Conservation (phyloP, 2,113 vertebrate species). For the Pteropus alecto region DNA sequence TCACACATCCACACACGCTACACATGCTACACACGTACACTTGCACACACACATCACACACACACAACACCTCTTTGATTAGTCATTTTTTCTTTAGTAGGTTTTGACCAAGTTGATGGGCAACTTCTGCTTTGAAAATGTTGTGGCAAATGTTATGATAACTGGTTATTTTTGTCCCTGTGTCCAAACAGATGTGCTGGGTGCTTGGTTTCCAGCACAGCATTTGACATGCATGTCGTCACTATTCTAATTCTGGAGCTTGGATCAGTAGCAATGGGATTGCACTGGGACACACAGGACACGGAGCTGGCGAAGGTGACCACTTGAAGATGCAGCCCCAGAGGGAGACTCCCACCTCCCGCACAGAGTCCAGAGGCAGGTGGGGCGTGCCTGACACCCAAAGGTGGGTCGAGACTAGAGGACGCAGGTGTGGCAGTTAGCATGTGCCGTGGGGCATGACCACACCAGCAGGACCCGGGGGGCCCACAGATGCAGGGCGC, state of each 20-base stretch:
- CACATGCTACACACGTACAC: not conserved
- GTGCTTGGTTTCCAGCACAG: not conserved
- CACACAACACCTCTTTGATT: not conserved
- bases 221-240: not conserved
- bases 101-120: not conserved
- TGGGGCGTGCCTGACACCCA: too few species aligned
- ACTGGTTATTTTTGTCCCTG: not conserved
- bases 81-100: not conserved
- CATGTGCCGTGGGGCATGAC: not conserved
- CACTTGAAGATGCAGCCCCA: too few species aligned
- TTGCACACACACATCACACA: not conserved
- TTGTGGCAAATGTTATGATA: not conserved
- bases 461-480: fast-evolving
- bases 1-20: not conserved
- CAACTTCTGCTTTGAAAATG: not conserved
- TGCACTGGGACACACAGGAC: too few species aligned
- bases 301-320: not conserved
- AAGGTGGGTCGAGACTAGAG: too few species aligned
- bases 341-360: not conserved
- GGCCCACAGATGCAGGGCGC: not conserved
- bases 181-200: not conserved
- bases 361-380: not conserved
- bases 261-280: not conserved
- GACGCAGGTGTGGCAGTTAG: not conserved
- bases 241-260: not conserved